Base-by-base conservation (phyloP, 2,888 invertebrate species). In the Tetragnatha montana region DNA sequence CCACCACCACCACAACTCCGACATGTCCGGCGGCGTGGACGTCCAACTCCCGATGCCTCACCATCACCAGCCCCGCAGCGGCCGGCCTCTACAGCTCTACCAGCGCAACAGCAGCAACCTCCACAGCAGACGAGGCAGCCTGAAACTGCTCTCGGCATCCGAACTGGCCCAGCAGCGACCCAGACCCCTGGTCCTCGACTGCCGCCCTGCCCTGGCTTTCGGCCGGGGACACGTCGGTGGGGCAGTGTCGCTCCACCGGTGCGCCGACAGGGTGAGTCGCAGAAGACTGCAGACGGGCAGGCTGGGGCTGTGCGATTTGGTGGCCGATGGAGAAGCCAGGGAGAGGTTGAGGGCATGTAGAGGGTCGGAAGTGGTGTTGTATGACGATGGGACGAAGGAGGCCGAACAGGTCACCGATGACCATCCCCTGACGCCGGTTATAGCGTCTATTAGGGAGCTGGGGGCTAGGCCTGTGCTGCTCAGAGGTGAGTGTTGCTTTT, bases 251-350 rank as follows among this genome's bases (percentile, higher is more conserved):
- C 95, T 96, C 91, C 35, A 35, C 35, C 96, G 96, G 93, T 96
- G 96, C 92, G 95, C 95, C 51, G 96, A 96, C 93, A 94, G 96
- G 78, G 95, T 96, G 93, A 96, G 95, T 93, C 94, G 96, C 89
- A 94, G 95, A 91, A 94, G 96, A 50, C 93, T 96, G 91, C 95
- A 95, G 92, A 95, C 95, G 92, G 96, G 96, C 14, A 95, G 95
- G 92, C 95, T 95, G 12, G 94, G 95, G 4, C 93, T 96, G 35
- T 95, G 95, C 81, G 96, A 96, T 93, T 93, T 96, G 91, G 95
- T 96, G 50, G 95, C 95, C 47, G 95, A 95, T 8, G 93, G 95
- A 81, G 95, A 95, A 91, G 95, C 95, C 90, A 96, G 96, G 93
- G 95, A 95, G 91, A 93, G 95, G 81, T 94, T 95, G 87, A 94